A percentile compares a stretch with the other conserved stretches of the same genome.
phyloP scores from a whole-genome alignment of 2,888 invertebrate genomes.

The Lypha dubia region DNA sequence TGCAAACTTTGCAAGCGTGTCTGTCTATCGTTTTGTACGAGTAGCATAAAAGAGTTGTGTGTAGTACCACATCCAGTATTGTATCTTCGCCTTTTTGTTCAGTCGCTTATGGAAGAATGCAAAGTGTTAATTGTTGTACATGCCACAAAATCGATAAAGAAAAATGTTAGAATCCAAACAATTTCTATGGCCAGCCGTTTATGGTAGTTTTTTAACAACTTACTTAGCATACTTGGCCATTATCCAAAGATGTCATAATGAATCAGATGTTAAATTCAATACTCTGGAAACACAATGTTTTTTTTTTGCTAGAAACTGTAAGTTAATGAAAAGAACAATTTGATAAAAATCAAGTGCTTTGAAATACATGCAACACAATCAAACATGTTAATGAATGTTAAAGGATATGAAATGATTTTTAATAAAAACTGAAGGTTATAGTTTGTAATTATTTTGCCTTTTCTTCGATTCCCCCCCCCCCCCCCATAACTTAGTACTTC shows the following conservation, averaged over 20 bases:
- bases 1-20: conserved; percentile 12
- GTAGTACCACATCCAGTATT: conserved; percentile 5
- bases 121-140: conserved; percentile 64
- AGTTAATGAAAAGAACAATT: conserved; percentile 37
- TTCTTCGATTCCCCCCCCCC: neutral
- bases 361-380: conserved; percentile 18
- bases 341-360: conserved; percentile 15
- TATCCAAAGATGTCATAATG: conserved; percentile 67
- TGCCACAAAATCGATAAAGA: conserved; percentile 37
- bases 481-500: neutral
- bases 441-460: neutral
- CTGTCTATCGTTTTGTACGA: neutral
- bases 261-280: conserved; percentile 48
- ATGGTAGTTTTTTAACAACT: conserved; percentile 42
- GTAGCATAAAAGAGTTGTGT: conserved; percentile 4
- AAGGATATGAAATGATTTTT: conserved; percentile 40
- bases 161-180: conserved; percentile 4
- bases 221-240: conserved; percentile 54
- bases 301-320: conserved; percentile 41
- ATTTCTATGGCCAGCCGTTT: conserved; percentile 12
- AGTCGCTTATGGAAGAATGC: conserved; percentile 39
- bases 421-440: conserved; percentile 54
- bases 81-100: conserved; percentile 10
- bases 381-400: conserved; percentile 46
- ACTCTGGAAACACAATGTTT: conserved; percentile 43